Percentiles rank a stretch among this genome's conserved stretches.
These are phyloP conservation scores for Bradysia coprophila DNA, from an alignment of 1,140 invertebrate genomes.

Conservation along the genomic window DNA sequence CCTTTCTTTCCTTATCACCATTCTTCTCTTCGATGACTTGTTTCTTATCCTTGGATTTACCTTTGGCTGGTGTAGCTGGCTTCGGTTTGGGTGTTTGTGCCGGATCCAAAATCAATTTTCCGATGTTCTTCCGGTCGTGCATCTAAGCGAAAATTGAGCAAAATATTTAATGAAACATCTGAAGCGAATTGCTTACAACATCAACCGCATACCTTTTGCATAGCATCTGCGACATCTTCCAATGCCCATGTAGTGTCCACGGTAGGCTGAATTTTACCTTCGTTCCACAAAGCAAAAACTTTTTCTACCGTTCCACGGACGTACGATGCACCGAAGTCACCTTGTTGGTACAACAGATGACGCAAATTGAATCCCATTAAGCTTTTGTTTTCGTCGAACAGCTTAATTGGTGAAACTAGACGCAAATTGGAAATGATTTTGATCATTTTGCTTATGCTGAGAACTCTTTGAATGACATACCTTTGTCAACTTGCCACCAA, in stretches of 20 bases:
- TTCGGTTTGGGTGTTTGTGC: conserved; percentile 57
- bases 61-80: conserved; percentile 52
- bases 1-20: conserved; percentile 35
- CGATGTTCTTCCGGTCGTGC: conserved; percentile 80
- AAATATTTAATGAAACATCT: no score
- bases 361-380: conserved; percentile 68
- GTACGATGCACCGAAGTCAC: conserved; percentile 45
- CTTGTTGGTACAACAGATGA: conserved; percentile 65
- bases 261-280: conserved; percentile 60
- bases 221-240: conserved; percentile 48
- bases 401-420: conserved; percentile 70
- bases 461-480: conserved; percentile 2
- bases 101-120: conserved; percentile 70
- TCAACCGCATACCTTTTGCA: no score
- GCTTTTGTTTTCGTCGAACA: conserved; percentile 77
- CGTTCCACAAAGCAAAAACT: conserved; percentile 54
- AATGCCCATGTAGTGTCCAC: conserved; percentile 74
- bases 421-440: no score
- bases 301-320: conserved; percentile 46
- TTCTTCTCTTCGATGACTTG: conserved; percentile 29
- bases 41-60: conserved; percentile 46
- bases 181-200: no score
- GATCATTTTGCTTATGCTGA: no score
- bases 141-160: no score
- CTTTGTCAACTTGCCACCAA: conserved; percentile 34